Conservation (phyloP, 2,113 vertebrate genomes). For the Ptychochromis oligacanthus region DNA sequence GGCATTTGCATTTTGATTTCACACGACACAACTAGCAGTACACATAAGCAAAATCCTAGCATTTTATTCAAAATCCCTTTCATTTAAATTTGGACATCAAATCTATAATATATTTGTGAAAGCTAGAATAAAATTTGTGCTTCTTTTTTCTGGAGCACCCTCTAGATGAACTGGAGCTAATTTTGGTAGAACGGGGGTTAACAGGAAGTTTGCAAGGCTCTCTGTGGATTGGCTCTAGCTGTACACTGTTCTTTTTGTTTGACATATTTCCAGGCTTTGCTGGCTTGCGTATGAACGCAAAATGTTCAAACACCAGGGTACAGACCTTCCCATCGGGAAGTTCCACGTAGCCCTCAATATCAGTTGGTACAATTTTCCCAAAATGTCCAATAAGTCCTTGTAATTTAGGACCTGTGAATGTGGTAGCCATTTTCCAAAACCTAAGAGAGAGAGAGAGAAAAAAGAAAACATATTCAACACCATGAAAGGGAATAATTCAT, state of each 20-base stretch:
- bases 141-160: background rate
- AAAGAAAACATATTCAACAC: background rate
- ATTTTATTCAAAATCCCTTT: no score
- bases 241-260: no score
- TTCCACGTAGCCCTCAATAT: slow-evolving; percentile 88
- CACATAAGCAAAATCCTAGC: no score
- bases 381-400: slow-evolving; percentile 90
- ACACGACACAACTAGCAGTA: no score
- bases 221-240: background rate
- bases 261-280: background rate
- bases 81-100: background rate
- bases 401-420: slow-evolving; percentile 92
- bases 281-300: no score
- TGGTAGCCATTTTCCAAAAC: slow-evolving; percentile 92
- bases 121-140: background rate
- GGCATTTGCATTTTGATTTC: no score
- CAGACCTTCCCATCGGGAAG: slow-evolving; percentile 93
- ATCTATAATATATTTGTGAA: background rate
- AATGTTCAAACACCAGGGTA: background rate
- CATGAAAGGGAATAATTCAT: background rate
- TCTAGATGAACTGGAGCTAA: background rate
- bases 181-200: background rate
- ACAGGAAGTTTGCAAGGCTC: background rate
- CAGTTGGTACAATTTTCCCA: slow-evolving; percentile 87
- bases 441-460: slow-evolving; percentile 66